phyloP scores from a whole-genome alignment of 2,888 invertebrate genomes.

The Ellobium chinense region DNA sequence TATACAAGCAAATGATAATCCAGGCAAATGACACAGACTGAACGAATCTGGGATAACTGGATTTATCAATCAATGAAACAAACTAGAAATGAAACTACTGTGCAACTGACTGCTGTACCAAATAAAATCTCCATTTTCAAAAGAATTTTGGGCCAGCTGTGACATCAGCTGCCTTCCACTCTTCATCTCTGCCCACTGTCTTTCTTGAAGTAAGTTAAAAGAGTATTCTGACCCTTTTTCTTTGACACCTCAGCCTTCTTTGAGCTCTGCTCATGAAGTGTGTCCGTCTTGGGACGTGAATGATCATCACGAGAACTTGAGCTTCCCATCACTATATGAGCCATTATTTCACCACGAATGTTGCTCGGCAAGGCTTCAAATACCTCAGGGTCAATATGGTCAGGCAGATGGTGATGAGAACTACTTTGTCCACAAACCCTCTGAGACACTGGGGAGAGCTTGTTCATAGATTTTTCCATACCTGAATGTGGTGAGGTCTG shows the following conservation, averaged over 20 bases:
- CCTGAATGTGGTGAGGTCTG: background rate
- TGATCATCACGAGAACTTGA: background rate
- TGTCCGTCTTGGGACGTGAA: background rate
- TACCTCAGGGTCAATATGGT: conserved; percentile 59
- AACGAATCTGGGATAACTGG: no score
- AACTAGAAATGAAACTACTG: no score
- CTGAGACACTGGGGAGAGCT: background rate
- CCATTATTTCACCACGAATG: conserved; percentile 62
- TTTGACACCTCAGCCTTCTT: background rate
- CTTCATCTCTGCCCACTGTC: conserved; percentile 3
- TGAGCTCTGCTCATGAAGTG: background rate
- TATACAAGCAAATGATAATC: no score
- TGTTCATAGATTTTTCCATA: no score
- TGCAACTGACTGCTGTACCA: no score
- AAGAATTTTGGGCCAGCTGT: no score
- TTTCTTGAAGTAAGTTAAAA: conserved; percentile 35
- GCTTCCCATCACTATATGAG: conserved; percentile 51
- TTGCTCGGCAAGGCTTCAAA: conserved; percentile 62
- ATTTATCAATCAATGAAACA: no score
- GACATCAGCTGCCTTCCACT: no score
- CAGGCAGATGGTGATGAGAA: conserved; percentile 39
- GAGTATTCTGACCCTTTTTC: background rate
- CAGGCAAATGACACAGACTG: no score
- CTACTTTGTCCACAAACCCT: background rate
- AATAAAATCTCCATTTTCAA: no score